Percentiles rank a stretch among this genome's conserved stretches.
phyloP scores from a whole-genome alignment of 2,888 invertebrate species.

The Brachynemurus nebulosus region DNA sequence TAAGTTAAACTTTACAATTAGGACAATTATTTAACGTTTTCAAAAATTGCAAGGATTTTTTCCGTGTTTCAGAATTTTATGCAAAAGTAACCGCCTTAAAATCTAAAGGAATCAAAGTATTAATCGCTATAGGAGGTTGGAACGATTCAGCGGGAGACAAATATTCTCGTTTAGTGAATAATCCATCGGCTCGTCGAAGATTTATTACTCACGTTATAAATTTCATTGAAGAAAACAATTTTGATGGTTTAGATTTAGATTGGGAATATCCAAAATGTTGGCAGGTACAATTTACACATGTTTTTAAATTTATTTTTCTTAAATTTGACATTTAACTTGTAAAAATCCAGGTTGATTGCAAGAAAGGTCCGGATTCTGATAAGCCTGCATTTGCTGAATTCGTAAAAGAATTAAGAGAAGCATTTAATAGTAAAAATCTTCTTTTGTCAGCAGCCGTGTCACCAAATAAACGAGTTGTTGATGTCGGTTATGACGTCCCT shows the following conservation, averaged over 20 bases:
- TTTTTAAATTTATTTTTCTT: constrained; percentile 12
- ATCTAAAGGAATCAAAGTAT: constrained; percentile 59
- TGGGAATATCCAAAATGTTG: constrained; percentile 93
- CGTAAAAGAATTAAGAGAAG: constrained; percentile 56
- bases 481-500: constrained; percentile 73
- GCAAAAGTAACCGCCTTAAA: constrained; percentile 67
- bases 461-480: constrained; percentile 69
- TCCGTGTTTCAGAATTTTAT: constrained; percentile 63
- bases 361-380: constrained; percentile 66
- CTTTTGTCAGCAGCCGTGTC: constrained; percentile 74
- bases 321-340: background rate
- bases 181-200: constrained; percentile 48
- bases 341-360: constrained; percentile 70
- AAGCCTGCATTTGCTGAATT: constrained; percentile 64
- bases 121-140: constrained; percentile 89
- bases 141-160: constrained; percentile 86
- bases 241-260: constrained; percentile 84
- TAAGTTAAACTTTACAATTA: constrained; percentile 28
- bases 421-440: constrained; percentile 55
- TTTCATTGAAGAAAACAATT: constrained; percentile 65
- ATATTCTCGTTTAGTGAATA: constrained; percentile 70
- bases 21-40: background rate
- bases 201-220: constrained; percentile 63
- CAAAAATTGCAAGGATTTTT: too few species aligned
- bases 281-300: constrained; percentile 57